Evolutionary conservation across 2,797 vertebrate species (phyloP).

Genomic region (Erpetoichthys calabaricus): DNA sequence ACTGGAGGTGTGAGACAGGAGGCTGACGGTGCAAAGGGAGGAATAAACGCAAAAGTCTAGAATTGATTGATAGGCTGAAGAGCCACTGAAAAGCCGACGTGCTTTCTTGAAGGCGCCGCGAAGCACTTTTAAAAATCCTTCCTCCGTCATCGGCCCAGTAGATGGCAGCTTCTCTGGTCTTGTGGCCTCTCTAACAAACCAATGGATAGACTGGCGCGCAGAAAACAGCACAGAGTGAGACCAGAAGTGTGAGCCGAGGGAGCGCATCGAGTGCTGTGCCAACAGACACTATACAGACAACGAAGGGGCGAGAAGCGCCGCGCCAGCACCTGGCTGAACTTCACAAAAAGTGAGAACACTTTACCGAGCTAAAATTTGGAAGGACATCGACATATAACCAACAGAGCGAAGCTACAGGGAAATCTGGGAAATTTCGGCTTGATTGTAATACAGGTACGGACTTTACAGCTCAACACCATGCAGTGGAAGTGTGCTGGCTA

Average conservation of each 20-base stretch:
- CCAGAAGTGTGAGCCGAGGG: no score
- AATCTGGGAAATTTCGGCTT: no score
- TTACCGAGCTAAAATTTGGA: no score
- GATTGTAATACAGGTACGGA: no score
- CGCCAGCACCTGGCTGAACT: slow-evolving; percentile 3
- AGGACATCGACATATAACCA: no score
- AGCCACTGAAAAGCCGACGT: slow-evolving; percentile 47
- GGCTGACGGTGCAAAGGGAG: slow-evolving; percentile 19
- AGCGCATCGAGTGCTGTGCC: no score
- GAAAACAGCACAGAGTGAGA: slow-evolving; percentile 18
- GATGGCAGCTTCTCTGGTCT: slow-evolving; percentile 56
- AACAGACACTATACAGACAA: slow-evolving; percentile 11
- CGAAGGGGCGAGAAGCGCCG: background rate
- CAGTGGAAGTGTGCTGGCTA: no score
- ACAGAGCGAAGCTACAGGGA: no score
- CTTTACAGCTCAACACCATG: no score
- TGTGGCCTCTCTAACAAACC: slow-evolving; percentile 23
- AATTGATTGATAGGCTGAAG: slow-evolving; percentile 61
- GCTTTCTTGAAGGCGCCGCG: slow-evolving; percentile 43
- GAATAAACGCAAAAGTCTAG: slow-evolving; percentile 15
- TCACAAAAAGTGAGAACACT: background rate
- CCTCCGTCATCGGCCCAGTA: slow-evolving; percentile 45
- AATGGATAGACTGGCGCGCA: slow-evolving; percentile 21
- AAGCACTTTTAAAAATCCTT: slow-evolving; percentile 75
- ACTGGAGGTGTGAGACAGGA: no score